Percentiles rank a stretch among this genome's conserved stretches.
phyloP scores from a whole-genome alignment of 2,888 invertebrate species.

The Synanthedon vespiformis region DNA sequence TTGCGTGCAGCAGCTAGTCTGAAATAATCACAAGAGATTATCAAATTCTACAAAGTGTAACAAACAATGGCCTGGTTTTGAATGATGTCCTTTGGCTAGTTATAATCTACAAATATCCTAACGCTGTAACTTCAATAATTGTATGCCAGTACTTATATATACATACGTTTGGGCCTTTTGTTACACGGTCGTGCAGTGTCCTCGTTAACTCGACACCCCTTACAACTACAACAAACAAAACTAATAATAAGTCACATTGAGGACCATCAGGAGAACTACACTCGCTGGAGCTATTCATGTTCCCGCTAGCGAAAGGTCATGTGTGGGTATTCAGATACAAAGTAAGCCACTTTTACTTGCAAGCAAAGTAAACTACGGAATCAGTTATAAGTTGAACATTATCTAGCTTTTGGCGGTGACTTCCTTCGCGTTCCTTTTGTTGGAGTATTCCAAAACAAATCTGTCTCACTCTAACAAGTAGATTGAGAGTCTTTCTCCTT shows the following conservation, averaged over 20 bases:
- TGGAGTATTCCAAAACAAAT: no score
- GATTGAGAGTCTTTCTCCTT: no score
- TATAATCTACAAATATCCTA: no score
- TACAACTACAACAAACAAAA: conserved; percentile 6
- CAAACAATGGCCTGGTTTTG: no score
- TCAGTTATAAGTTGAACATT: neutral
- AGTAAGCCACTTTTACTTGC: neutral
- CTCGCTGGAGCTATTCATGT: conserved; percentile 1
- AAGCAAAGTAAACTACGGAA: neutral
- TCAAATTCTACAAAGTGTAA: no score
- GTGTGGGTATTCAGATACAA: neutral
- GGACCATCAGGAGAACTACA: conserved; percentile 1
- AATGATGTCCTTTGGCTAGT: no score
- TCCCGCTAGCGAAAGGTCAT: neutral
- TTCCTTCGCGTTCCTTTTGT: neutral
- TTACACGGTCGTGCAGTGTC: neutral
- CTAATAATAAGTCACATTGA: conserved; percentile 9
- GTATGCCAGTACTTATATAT: no score
- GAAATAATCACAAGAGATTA: no score
- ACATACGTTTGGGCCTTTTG: conserved; percentile 2
- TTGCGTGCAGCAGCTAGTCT: no score
- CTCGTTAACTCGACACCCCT: conserved; percentile 4
- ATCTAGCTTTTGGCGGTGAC: neutral
- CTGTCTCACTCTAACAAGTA: no score
- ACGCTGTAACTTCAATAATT: no score